Evolutionary conservation across 2,113 vertebrate genomes (phyloP), one percentile per base, ranked within the genome.

Genomic region (Rhea americana): DNA sequence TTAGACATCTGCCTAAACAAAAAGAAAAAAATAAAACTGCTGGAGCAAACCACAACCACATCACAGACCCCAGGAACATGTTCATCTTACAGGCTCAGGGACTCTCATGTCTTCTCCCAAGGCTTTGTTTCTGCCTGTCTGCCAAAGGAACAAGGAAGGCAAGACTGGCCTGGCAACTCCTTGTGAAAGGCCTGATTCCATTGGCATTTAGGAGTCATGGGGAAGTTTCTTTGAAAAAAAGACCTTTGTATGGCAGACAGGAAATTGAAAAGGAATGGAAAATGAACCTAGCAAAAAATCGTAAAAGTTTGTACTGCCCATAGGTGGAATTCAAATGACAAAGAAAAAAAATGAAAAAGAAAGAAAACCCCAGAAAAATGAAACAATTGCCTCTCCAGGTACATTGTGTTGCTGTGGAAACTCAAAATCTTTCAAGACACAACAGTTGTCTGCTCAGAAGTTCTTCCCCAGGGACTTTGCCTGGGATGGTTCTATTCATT

Each of bases 401-500:
- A 75, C 56, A 93, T 68, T 85, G 66, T 48, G 22, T 78, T 83
- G 73, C 73, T 93, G 80, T 66, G 78, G 73, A 93, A 90, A 51
- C 75, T 71, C 73, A 75, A 87, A 75, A 55, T 56, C 47, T 82
- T 35, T 51, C 74, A 77, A 88, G 59, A 73, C 61, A 28, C 73
- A 93, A 58, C 67, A 18, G 48, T 84, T 87, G 70, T 39, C 89
- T 96, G 81, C 92, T 93, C 77, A 89, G 73, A 87, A 72, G 81
- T 93, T 91, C 37, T 80, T 83, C 91, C 90, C 39, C 2, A 7
- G 83, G 74, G 94, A 94, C 48, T 93, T 85, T 71, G 91, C 75
- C 81, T 85, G 51, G 79, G 78, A 88, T 81, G 47, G 87, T 80
- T 93, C 85, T 82, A 77, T 91, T 82, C 71, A 86, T 96, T 96